A percentile compares a stretch with the other conserved stretches of the same genome.
Conservation (phyloP, 2,888 invertebrate species). For the Cacoxenus indagator region DNA sequence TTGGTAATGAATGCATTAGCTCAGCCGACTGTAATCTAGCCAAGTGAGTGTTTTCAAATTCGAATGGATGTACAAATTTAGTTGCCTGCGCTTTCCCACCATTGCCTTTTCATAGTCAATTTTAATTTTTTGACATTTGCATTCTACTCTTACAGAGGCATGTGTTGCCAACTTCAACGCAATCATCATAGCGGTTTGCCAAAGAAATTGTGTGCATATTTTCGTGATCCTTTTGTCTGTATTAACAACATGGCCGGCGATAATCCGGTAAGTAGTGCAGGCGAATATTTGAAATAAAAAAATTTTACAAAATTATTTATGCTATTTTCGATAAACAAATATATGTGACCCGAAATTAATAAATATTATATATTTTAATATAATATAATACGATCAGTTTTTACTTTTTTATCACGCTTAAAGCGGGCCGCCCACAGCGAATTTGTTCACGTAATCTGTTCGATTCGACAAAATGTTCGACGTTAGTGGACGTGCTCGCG, state of each 20-base stretch:
- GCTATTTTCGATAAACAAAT: background rate
- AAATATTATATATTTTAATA: too few species aligned
- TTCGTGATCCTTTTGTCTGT: slow-evolving; percentile 89
- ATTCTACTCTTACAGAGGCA: slow-evolving; percentile 76
- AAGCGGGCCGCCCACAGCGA: too few species aligned
- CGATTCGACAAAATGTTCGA: too few species aligned
- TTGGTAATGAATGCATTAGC: slow-evolving; percentile 85
- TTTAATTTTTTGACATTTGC: too few species aligned
- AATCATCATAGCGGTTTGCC: slow-evolving; percentile 85
- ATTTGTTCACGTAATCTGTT: too few species aligned
- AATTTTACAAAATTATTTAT: too few species aligned
- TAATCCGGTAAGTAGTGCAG: slow-evolving; percentile 43
- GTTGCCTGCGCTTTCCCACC: too few species aligned
- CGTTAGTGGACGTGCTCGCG: too few species aligned
- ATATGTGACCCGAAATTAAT: too few species aligned
- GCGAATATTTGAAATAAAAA: background rate
- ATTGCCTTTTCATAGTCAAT: background rate
- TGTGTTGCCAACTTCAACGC: slow-evolving; percentile 89
- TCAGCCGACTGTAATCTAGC: slow-evolving; percentile 89
- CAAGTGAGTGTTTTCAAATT: slow-evolving; percentile 49
- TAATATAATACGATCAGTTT: too few species aligned
- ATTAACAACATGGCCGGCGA: slow-evolving; percentile 72
- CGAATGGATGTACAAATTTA: background rate
- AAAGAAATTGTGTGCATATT: slow-evolving; percentile 92
- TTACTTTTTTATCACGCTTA: too few species aligned